phyloP scores from a whole-genome alignment of 2,113 vertebrate genomes.

The Aegithalos caudatus region DNA sequence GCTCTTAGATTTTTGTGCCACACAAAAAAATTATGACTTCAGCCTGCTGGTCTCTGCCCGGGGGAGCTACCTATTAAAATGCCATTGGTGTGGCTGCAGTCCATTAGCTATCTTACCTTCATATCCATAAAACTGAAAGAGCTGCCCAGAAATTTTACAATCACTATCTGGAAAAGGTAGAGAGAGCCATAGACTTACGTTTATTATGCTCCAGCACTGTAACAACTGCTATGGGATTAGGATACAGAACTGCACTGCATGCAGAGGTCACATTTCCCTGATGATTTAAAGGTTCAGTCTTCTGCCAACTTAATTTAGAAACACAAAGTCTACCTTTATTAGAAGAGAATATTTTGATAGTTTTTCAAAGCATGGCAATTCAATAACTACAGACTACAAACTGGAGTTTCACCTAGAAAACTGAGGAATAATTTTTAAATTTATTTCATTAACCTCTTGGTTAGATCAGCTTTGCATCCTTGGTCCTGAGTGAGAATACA shows the following conservation, averaged over 20 bases:
- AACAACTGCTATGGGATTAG: constrained; percentile 52
- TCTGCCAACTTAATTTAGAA: constrained; percentile 59
- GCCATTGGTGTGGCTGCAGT: constrained; percentile 55
- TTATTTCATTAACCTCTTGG: neutral
- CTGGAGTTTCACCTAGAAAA: neutral
- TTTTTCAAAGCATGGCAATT: constrained; percentile 21
- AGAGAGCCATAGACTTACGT: neutral
- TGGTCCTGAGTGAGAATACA: neutral
- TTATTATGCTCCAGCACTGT: constrained; percentile 36
- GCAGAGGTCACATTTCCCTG: constrained; percentile 51
- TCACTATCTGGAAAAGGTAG: constrained; percentile 40
- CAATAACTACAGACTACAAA: neutral
- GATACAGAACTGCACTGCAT: constrained; percentile 4
- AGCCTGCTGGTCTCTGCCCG: constrained; percentile 28
- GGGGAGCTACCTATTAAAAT: constrained; percentile 61
- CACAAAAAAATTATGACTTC: constrained; percentile 10
- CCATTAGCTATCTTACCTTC: constrained; percentile 64
- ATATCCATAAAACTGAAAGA: constrained; percentile 50
- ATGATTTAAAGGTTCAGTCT: constrained; percentile 47
- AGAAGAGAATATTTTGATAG: neutral
- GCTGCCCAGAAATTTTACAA: constrained; percentile 64
- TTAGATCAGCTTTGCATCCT: neutral
- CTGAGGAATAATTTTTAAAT: neutral
- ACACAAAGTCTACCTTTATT: constrained; percentile 24
- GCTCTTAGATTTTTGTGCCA: constrained; percentile 5